A percentile compares a stretch with the other conserved stretches of the same genome.
phyloP scores from a whole-genome alignment of 2,888 invertebrate species.

The Oscheius sp. region DNA sequence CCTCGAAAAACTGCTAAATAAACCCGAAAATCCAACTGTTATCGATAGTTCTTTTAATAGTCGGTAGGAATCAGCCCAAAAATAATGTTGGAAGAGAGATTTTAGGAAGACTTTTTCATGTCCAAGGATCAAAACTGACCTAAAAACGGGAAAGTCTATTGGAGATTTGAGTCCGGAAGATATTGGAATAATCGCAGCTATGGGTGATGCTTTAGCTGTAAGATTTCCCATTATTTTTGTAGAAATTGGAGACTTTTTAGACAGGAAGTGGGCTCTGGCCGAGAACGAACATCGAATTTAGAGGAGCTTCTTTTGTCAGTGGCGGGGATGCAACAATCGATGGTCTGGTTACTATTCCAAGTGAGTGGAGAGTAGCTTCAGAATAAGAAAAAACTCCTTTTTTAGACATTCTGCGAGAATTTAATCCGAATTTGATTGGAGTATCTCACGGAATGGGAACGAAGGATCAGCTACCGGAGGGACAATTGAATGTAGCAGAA shows the following conservation, averaged over 20 bases:
- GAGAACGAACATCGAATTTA: conserved; percentile 64
- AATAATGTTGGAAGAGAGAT: no score
- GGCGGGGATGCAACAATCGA: conserved; percentile 70
- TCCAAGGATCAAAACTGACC: conserved; percentile 58
- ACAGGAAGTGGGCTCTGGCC: conserved; percentile 66
- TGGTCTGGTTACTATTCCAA: conserved; percentile 68
- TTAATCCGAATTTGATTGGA: conserved; percentile 52
- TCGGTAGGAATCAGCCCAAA: no score
- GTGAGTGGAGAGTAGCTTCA: conserved; percentile 35
- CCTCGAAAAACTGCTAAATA: conserved; percentile 8
- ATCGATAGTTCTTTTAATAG: conserved; percentile 60
- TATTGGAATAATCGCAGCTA: conserved; percentile 64
- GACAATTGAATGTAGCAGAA: conserved; percentile 65
- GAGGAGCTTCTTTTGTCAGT: conserved; percentile 66
- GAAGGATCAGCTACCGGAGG: conserved; percentile 58
- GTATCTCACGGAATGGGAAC: conserved; percentile 66
- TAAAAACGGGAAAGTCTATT: conserved; percentile 61
- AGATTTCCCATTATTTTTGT: conserved; percentile 17
- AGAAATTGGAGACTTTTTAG: conserved; percentile 36
- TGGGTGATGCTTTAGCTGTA: conserved; percentile 69
- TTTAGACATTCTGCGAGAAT: conserved; percentile 66
- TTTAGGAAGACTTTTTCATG: conserved; percentile 62
- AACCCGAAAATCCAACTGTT: conserved; percentile 47
- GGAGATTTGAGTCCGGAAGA: conserved; percentile 67
- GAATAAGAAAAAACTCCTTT: not conserved